Percentiles rank a stretch among this genome's conserved stretches.
Evolutionary conservation across 2,888 invertebrate species (phyloP).

Genomic region (Tinea semifulvella): DNA sequence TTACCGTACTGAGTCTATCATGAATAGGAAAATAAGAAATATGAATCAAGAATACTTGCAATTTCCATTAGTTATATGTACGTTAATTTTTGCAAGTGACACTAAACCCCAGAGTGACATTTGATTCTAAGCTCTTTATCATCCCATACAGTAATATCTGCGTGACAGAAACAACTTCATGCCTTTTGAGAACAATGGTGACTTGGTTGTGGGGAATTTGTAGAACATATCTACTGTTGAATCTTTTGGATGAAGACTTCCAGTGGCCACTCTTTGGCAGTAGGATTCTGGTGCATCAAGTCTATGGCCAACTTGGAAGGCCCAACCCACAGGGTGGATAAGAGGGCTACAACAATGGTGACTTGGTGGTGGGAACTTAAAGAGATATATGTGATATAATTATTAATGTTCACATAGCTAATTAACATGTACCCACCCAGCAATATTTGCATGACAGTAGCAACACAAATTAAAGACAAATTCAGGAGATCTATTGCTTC

Average conservation of each 20-base stretch:
- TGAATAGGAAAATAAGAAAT: too few relatives aligned
- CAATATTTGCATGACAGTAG: slow-evolving; percentile 93
- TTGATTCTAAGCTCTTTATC: too few relatives aligned
- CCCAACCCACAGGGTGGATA: slow-evolving; percentile 98
- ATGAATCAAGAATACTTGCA: too few relatives aligned
- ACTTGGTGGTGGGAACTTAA: too few relatives aligned
- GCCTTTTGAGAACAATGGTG: slow-evolving; percentile 76
- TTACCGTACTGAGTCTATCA: too few relatives aligned
- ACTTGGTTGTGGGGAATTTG: slow-evolving; percentile 63
- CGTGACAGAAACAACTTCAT: too few relatives aligned
- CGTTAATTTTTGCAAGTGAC: too few relatives aligned
- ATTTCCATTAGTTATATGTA: too few relatives aligned
- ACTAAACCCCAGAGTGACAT: too few relatives aligned
- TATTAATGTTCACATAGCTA: slow-evolving; percentile 9
- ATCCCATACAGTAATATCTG: too few relatives aligned
- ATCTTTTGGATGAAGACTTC: slow-evolving; percentile 77
- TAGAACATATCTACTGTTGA: slow-evolving; percentile 83
- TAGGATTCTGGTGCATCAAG: slow-evolving; percentile 86
- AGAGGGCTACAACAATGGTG: too few relatives aligned
- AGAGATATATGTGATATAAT: too few relatives aligned
- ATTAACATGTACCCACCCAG: slow-evolving; percentile 96
- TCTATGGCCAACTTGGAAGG: slow-evolving; percentile 86
- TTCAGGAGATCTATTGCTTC: slow-evolving; percentile 98
- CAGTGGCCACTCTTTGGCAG: slow-evolving; percentile 76
- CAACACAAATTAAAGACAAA: slow-evolving; percentile 92